These are phyloP conservation scores for Ochropleura leucogaster DNA, from an alignment of 2,888 invertebrate genomes.

Conservation along the genomic window DNA sequence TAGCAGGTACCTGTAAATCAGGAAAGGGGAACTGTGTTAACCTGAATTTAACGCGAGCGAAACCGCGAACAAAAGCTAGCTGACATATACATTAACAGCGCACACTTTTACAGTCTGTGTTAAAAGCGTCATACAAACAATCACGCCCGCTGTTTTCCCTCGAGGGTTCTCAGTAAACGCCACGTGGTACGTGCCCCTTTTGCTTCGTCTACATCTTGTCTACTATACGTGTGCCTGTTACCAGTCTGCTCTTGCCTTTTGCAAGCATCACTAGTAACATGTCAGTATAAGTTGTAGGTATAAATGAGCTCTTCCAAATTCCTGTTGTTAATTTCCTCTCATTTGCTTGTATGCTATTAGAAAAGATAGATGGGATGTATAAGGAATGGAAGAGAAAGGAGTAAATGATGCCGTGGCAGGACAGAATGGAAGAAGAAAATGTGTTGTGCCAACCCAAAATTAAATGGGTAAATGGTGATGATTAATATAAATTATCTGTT, in stretches of 20 bases:
- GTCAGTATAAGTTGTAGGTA: not conserved
- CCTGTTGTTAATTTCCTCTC: not conserved
- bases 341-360: not conserved
- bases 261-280: not conserved
- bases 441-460: too few relatives aligned
- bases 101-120: not conserved
- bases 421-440: too few relatives aligned
- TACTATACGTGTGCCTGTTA: not conserved
- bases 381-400: too few relatives aligned
- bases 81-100: not conserved
- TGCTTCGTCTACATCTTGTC: not conserved
- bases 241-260: not conserved
- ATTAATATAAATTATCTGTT: too few relatives aligned
- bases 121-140: constrained; percentile 12
- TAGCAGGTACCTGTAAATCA: too few relatives aligned
- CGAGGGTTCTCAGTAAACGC: not conserved
- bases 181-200: constrained; percentile 1
- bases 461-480: too few relatives aligned
- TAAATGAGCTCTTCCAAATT: not conserved
- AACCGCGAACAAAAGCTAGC: not conserved
- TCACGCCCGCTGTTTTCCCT: too few relatives aligned
- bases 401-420: too few relatives aligned
- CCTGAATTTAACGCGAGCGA: too few relatives aligned
- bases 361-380: too few relatives aligned
- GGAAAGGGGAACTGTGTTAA: too few relatives aligned